Evolutionary conservation across 2,113 vertebrate genomes (phyloP).

Genomic region (Sarotherodon lohbergeri): DNA sequence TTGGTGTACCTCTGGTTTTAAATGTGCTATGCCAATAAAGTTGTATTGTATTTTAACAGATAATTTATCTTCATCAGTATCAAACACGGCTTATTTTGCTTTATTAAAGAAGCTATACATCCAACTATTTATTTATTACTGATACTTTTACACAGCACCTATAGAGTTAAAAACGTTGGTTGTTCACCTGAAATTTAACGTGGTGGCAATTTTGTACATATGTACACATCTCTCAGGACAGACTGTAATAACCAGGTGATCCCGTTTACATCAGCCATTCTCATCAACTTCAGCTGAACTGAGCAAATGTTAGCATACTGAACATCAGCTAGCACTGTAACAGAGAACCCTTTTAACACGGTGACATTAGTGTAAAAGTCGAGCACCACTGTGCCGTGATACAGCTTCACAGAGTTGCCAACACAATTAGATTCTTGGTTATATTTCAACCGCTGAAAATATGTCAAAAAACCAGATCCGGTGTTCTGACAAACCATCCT

Average conservation of each 20-base stretch:
- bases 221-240: not conserved
- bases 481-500: not conserved
- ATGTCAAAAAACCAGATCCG: rapidly evolving
- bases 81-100: rapidly evolving
- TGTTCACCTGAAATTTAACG: not conserved
- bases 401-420: not conserved
- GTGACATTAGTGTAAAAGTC: not conserved
- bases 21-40: not conserved
- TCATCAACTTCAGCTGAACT: not conserved
- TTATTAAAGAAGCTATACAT: not conserved
- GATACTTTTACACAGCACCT: not conserved
- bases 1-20: not conserved
- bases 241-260: not conserved
- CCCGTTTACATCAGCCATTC: rapidly evolving
- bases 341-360: not conserved
- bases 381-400: not conserved
- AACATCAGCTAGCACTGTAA: not conserved
- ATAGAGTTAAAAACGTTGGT: rapidly evolving
- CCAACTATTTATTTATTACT: not conserved
- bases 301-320: not conserved
- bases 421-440: not conserved
- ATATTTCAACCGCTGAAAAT: rapidly evolving
- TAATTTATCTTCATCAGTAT: rapidly evolving
- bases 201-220: rapidly evolving
- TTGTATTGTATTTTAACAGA: not conserved